Base-by-base conservation (phyloP, 2,113 vertebrate genomes). In the Strigops habroptila region DNA sequence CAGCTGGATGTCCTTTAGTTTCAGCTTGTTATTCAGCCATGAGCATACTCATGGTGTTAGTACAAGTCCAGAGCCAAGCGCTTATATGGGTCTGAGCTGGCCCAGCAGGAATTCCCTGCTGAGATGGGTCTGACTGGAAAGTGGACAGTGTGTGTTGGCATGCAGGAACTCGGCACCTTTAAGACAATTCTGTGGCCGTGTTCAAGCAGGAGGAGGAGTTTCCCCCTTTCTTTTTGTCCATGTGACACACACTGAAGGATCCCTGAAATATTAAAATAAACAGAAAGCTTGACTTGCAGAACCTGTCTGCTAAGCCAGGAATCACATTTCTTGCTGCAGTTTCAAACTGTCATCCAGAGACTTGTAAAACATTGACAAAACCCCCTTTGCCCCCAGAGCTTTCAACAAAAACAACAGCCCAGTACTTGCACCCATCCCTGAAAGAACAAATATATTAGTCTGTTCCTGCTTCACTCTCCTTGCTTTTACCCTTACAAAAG, bases 251-350 rank as follows among this genome's bases (percentile, higher is more conserved):
- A 93, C 9, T 92, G 90, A 95, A 97, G 95, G 94, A 96, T 96
- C 77, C 65, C 94, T 95, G 86, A 95, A 94, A 95, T 96, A 97
- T 94, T 96, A 96, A 97, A 96, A 96, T 92, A 95, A 97, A 97
- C 96, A 96, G 70, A 97, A 96, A 88, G 83, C 86, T 91, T 94
- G 96, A 97, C 96, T 96, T 96, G 97, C 93, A 96, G 96, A 97
- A 97, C 95, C 95, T 97, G 95, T 95, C 94, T 92, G 96, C 96
- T 95, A 92, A 97, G 96, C 88, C 90, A 86, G 96, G 96, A 97
- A 94, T 97, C 96, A 94, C 96, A 95, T 97, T 97, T 95, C 96
- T 96, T 52, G 52, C 81, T 96, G 91, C 90, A 89, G 77, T 84
- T 95, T 96, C 90, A 96, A 96, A 95, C 91, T 3, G 52, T 76